phyloP scores from a whole-genome alignment of 2,888 invertebrate genomes.

The Drosophila flavopinicola region DNA sequence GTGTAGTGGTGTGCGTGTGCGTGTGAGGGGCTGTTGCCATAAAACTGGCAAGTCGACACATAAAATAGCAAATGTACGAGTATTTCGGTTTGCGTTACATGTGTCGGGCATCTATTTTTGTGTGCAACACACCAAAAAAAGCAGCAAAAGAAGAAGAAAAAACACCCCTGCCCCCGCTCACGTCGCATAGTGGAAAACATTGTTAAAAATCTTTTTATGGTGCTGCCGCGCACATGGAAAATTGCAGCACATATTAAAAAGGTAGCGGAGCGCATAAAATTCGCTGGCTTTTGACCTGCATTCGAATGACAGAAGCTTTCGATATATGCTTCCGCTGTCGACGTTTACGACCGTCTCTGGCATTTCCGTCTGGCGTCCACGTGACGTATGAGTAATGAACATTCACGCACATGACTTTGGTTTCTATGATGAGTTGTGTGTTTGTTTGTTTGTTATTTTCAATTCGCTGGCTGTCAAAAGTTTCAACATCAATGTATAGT shows the following conservation, averaged over 20 bases:
- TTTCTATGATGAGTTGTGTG: background rate
- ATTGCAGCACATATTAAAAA: constrained; percentile 50
- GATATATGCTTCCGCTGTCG: constrained; percentile 15
- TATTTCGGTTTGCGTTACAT: constrained; percentile 27
- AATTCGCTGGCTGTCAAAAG: constrained; percentile 51
- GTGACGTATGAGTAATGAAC: constrained; percentile 71
- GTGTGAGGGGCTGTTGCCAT: constrained; percentile 40
- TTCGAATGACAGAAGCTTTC: constrained; percentile 22
- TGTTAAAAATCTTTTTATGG: constrained; percentile 51
- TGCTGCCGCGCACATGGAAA: constrained; percentile 16
- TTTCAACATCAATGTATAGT: constrained; percentile 44
- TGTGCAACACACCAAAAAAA: constrained; percentile 5
- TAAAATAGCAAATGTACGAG: constrained; percentile 44
- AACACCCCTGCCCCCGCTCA: background rate
- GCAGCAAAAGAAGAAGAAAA: no score
- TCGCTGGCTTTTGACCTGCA: constrained; percentile 33
- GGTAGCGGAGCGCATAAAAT: constrained; percentile 24
- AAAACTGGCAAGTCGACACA: constrained; percentile 52
- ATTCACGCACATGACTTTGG: constrained; percentile 12
- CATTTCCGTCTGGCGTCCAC: constrained; percentile 35
- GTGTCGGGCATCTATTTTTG: constrained; percentile 36
- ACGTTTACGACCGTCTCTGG: constrained; percentile 34
- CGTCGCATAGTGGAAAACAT: constrained; percentile 58
- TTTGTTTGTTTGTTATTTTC: constrained; percentile 32
- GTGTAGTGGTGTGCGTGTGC: background rate